Evolutionary conservation across 2,797 vertebrate genomes (phyloP).

Genomic region (Acanthornis magna): DNA sequence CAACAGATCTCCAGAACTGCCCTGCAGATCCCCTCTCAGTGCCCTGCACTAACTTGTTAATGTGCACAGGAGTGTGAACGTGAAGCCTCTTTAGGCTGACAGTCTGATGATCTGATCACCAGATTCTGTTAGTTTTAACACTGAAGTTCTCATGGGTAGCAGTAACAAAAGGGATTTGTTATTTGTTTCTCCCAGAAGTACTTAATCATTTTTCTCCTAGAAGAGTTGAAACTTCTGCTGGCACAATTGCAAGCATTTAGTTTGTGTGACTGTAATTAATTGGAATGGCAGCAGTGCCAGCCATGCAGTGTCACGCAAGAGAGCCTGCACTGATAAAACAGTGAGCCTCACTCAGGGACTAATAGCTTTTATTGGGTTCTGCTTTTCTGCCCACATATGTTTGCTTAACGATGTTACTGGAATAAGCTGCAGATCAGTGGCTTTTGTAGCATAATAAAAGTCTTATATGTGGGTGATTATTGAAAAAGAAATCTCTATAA

Average conservation of each 20-base stretch:
- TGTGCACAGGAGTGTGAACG: background rate
- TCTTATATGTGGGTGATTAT: background rate
- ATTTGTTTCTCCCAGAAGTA: background rate
- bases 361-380: constrained; percentile 14
- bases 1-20: background rate
- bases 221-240: constrained; percentile 16
- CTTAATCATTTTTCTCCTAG: background rate
- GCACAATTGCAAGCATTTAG: background rate
- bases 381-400: background rate
- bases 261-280: constrained; percentile 2
- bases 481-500: background rate
- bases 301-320: background rate
- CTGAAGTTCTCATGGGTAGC: background rate
- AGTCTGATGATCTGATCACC: background rate
- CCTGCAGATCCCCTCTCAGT: background rate
- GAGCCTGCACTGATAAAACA: constrained; percentile 20
- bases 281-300: constrained; percentile 2
- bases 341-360: background rate
- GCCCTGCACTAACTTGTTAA: background rate
- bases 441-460: background rate
- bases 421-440: background rate
- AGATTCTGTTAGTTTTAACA: background rate
- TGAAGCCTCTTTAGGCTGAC: background rate
- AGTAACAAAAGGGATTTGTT: background rate
- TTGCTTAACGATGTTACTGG: background rate